Evolutionary conservation across 2,797 vertebrate genomes (phyloP).

Genomic region (Champsocephalus esox): DNA sequence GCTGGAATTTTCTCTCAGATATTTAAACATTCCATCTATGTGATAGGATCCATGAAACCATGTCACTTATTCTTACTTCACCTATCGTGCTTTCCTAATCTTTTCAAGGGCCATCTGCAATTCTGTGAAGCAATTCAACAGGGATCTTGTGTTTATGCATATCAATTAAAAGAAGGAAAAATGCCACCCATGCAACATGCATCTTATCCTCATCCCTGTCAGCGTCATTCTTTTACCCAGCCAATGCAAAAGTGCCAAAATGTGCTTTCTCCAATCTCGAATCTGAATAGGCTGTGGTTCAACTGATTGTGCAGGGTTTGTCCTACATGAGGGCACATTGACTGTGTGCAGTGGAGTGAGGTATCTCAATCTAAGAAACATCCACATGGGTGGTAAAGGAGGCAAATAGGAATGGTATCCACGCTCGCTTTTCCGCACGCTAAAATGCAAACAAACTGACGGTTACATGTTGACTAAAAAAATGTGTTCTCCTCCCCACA

Average conservation of each 20-base stretch:
- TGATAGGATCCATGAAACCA: conserved; percentile 28
- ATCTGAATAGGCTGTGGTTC: conserved; percentile 67
- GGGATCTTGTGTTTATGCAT: conserved; percentile 21
- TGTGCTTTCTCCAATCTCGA: conserved; percentile 70
- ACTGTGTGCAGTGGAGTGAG: conserved; percentile 79
- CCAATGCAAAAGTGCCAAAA: conserved; percentile 63
- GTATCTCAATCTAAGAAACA: conserved; percentile 74
- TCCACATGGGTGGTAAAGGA: conserved; percentile 80
- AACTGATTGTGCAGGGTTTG: conserved; percentile 72
- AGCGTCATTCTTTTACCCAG: conserved; percentile 49
- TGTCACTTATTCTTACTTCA: conserved; percentile 23
- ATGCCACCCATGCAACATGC: conserved; percentile 56
- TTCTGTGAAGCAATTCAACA: conserved; percentile 10
- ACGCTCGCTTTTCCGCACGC: conserved; percentile 37
- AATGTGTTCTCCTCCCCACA: background rate
- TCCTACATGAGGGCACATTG: conserved; percentile 82
- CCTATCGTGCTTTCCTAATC: conserved; percentile 29
- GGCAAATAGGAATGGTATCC: conserved; percentile 51
- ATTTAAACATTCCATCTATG: conserved; percentile 41
- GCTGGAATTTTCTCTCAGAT: conserved; percentile 42
- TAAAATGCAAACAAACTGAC: conserved; percentile 27
- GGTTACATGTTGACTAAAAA: conserved; percentile 19
- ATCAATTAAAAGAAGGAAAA: conserved; percentile 61
- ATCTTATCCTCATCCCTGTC: conserved; percentile 42
- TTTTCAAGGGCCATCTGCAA: conserved; percentile 45